Conservation (phyloP, 1,140 invertebrate species). For the Lepeophtheirus salmonis region DNA sequence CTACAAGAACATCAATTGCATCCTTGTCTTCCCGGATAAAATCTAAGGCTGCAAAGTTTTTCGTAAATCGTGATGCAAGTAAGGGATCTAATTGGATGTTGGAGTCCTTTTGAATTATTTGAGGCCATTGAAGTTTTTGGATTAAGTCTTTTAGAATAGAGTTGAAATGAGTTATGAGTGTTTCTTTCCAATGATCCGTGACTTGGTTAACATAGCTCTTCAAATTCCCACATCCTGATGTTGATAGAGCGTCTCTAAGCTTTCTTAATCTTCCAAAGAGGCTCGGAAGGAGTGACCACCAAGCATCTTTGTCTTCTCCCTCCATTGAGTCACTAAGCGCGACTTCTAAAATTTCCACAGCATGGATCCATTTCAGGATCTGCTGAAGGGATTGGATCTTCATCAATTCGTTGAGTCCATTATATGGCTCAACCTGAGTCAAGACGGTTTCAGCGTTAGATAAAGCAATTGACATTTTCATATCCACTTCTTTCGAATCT, state of each 20-base stretch:
- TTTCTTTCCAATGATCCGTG: background rate
- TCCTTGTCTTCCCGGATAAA: background rate
- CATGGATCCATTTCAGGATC: background rate
- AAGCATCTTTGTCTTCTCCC: background rate
- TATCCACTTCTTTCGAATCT: no score
- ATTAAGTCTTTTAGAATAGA: no score
- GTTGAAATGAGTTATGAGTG: background rate
- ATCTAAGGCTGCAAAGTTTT: background rate
- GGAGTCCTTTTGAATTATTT: background rate
- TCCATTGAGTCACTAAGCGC: background rate
- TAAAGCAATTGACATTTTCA: no score
- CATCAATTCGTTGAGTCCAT: background rate
- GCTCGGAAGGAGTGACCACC: background rate
- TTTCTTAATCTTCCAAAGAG: background rate
- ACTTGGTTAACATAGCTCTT: background rate
- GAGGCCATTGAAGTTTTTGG: background rate
- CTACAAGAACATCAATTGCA: background rate
- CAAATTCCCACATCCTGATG: background rate
- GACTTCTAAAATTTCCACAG: background rate
- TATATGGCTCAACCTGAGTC: no score
- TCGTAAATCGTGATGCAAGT: background rate
- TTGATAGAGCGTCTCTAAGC: background rate
- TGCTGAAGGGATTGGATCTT: background rate
- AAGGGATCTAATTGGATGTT: background rate
- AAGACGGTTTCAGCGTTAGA: no score